Conservation (phyloP, 2,113 vertebrate species). For the rabbit (Oryctolagus cuniculus) region mOryCun1.1 NC_091432.1:220832001-220832500, state of each 20-base stretch:
- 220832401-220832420: not conserved
- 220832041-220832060: not conserved
- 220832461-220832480: not conserved
- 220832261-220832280: not conserved
- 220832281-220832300: not conserved
- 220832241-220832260: not conserved
- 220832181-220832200: not conserved
- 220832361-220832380: not conserved
- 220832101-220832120: not conserved
- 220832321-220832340: not conserved
- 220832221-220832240: not conserved
- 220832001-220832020: not conserved
- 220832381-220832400: not conserved
- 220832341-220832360: not conserved
- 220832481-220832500: not conserved
- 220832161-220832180: not conserved
- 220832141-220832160: not conserved
- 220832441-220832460: not conserved
- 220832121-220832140: not conserved
- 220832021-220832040: constrained; percentile 4
- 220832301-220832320: not conserved
- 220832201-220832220: constrained; percentile 32
- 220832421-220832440: not conserved
- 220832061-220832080: not conserved
- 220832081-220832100: not conserved